Percentiles rank a stretch among this genome's conserved stretches.
Evolutionary conservation across 1,140 invertebrate species (phyloP).

Genomic region (Microplitis mediator): DNA sequence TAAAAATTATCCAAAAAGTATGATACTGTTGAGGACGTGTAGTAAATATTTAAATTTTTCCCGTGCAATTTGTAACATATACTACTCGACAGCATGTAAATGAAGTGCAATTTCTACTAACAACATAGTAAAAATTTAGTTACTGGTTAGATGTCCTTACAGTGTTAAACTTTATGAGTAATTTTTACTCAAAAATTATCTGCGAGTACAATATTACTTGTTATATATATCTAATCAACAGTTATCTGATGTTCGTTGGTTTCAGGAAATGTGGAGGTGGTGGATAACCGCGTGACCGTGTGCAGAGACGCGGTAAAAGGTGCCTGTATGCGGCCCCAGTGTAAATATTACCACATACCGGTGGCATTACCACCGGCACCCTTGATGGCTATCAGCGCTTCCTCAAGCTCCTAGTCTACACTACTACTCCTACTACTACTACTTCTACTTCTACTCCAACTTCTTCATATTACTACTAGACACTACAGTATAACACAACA

Average conservation of each 20-base stretch:
- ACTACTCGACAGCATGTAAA: too few species aligned
- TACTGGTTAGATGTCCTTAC: too few species aligned
- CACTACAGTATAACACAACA: not conserved
- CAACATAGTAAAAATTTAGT: too few species aligned
- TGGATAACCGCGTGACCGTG: constrained; percentile 90
- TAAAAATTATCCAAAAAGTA: too few species aligned
- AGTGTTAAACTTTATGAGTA: too few species aligned
- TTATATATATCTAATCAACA: not conserved
- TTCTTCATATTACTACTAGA: not conserved
- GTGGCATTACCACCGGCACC: constrained; percentile 79
- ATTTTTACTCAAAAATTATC: not conserved
- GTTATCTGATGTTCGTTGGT: constrained; percentile 28
- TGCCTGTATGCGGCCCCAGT: constrained; percentile 84
- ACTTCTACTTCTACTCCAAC: too few species aligned
- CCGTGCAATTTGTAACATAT: too few species aligned
- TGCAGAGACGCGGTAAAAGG: constrained; percentile 92
- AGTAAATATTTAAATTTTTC: too few species aligned
- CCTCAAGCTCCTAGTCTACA: constrained; percentile 54
- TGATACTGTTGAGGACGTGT: too few species aligned
- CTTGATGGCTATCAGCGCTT: constrained; percentile 65
- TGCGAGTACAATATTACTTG: not conserved
- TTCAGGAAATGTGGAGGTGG: constrained; percentile 91
- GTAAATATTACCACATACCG: constrained; percentile 94
- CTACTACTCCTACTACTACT: constrained; percentile 2
- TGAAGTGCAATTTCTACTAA: too few species aligned